These are phyloP conservation scores for Nasonia oneida DNA, from an alignment of 2,888 invertebrate species.

Conservation along the genomic window DNA sequence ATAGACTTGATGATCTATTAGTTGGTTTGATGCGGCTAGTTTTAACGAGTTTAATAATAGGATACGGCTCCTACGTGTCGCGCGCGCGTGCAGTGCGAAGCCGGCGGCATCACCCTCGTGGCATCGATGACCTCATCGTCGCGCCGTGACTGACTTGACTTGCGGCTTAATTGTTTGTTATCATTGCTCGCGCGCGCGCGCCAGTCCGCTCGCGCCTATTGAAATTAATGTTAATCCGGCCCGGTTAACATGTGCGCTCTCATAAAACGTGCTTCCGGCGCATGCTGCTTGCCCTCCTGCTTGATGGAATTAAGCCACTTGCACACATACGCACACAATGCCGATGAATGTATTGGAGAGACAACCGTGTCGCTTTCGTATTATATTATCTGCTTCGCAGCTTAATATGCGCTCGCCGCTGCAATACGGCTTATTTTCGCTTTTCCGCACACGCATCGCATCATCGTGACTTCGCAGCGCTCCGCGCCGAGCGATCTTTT, in stretches of 20 bases:
- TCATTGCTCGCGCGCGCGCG: constrained; percentile 77
- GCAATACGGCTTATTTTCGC: constrained; percentile 40
- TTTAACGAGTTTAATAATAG: constrained; percentile 77
- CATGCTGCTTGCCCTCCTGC: constrained; percentile 67
- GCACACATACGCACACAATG: constrained; percentile 64
- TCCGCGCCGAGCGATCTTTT: neutral
- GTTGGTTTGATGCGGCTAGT: constrained; percentile 73
- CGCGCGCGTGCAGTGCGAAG: constrained; percentile 66
- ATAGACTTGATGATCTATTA: constrained; percentile 78
- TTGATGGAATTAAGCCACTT: constrained; percentile 77
- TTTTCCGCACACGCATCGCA: neutral
- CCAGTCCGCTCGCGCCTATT: constrained; percentile 71
- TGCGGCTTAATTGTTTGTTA: constrained; percentile 79
- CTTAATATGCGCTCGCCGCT: constrained; percentile 46
- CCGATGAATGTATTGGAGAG: constrained; percentile 53
- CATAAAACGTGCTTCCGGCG: constrained; percentile 78
- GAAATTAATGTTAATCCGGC: constrained; percentile 79
- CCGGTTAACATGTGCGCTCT: constrained; percentile 73
- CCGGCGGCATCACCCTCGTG: constrained; percentile 10
- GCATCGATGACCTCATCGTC: constrained; percentile 78
- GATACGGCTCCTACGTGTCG: constrained; percentile 77
- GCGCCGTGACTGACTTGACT: constrained; percentile 73
- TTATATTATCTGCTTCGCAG: constrained; percentile 20
- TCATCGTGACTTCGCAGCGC: neutral
- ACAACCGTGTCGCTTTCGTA: constrained; percentile 53